Evolutionary conservation across 2,888 invertebrate genomes (phyloP).

Genomic region (Phania funesta): DNA sequence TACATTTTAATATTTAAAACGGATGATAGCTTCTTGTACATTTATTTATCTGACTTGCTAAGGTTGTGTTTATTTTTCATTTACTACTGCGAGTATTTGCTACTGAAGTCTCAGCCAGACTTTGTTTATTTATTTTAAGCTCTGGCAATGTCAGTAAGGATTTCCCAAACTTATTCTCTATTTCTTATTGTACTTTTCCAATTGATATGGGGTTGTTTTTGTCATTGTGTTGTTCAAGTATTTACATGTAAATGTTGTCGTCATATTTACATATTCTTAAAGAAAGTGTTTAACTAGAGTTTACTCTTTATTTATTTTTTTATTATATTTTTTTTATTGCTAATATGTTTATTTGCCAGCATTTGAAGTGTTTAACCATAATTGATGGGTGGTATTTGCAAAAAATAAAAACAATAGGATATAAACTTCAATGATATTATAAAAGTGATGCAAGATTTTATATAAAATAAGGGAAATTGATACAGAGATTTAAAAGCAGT

Average conservation of each 20-base stretch:
- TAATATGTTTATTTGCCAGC: slow-evolving; percentile 45
- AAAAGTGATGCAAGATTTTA: too few relatives aligned
- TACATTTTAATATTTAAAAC: slow-evolving; percentile 33
- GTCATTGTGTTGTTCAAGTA: slow-evolving; percentile 23
- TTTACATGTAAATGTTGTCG: slow-evolving; percentile 36
- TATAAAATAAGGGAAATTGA: too few relatives aligned
- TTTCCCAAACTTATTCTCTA: neutral
- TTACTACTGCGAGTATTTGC: slow-evolving; percentile 30
- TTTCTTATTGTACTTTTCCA: slow-evolving; percentile 9
- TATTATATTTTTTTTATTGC: slow-evolving; percentile 14
- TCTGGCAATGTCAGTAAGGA: slow-evolving; percentile 44
- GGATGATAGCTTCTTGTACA: neutral
- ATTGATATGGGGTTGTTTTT: slow-evolving; percentile 50
- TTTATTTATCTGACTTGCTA: neutral
- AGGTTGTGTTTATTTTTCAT: slow-evolving; percentile 47
- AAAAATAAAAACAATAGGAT: neutral
- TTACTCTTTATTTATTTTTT: slow-evolving; percentile 17
- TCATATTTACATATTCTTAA: slow-evolving; percentile 64
- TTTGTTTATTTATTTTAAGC: slow-evolving; percentile 29
- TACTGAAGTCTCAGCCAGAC: neutral
- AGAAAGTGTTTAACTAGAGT: slow-evolving; percentile 59
- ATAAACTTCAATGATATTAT: neutral
- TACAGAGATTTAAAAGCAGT: too few relatives aligned
- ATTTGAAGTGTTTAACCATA: slow-evolving; percentile 50
- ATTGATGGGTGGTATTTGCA: slow-evolving; percentile 30